Percentiles rank a stretch among this genome's conserved stretches.
phyloP scores from a whole-genome alignment of 2,888 invertebrate genomes.

The Drosophila silvestris region DNA sequence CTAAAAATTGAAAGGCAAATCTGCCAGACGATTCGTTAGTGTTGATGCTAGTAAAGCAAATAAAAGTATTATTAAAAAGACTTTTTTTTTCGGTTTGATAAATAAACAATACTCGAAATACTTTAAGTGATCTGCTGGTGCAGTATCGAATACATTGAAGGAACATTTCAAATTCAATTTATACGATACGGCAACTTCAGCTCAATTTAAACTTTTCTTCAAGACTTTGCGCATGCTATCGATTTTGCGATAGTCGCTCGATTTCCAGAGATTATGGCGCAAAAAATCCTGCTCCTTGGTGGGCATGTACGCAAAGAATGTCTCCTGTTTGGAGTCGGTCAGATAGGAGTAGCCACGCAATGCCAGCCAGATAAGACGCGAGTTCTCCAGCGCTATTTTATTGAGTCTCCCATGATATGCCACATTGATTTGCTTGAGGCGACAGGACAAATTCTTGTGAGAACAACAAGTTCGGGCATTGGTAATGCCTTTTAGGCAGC shows the following conservation, averaged over 20 bases:
- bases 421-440: neutral
- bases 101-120: neutral
- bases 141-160: constrained; percentile 12
- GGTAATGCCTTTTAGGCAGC: neutral
- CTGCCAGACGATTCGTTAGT: no score
- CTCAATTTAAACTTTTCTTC: neutral
- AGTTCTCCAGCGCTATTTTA: constrained; percentile 32
- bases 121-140: neutral
- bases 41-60: neutral
- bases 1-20: no score
- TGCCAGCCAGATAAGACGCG: constrained; percentile 61
- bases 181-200: constrained; percentile 3
- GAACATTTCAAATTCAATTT: neutral
- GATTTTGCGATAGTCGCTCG: constrained; percentile 34
- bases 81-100: neutral
- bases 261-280: constrained; percentile 42
- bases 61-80: neutral
- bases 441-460: neutral
- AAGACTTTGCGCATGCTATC: neutral
- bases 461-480: neutral
- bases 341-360: constrained; percentile 43
- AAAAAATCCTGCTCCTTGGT: constrained; percentile 36
- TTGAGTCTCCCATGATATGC: constrained; percentile 40
- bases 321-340: constrained; percentile 22
- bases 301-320: constrained; percentile 64